These are phyloP conservation scores for Megalops atlanticus DNA, from an alignment of 2,113 vertebrate genomes.

Conservation along the genomic window DNA sequence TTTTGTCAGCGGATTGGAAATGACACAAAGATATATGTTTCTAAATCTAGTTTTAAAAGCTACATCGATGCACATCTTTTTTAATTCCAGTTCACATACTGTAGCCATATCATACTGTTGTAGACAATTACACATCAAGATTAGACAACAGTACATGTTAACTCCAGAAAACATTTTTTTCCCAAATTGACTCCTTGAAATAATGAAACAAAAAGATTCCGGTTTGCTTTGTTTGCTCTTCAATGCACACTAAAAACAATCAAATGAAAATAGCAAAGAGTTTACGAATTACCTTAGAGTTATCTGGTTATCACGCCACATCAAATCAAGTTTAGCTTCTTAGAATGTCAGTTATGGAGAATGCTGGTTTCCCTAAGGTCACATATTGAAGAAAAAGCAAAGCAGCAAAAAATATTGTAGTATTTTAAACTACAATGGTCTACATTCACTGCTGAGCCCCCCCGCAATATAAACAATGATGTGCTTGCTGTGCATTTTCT, in stretches of 20 bases:
- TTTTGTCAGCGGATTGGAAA: conserved; percentile 22
- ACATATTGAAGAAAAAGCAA: conserved; percentile 40
- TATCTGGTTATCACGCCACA: conserved; percentile 27
- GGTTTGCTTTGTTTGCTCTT: neutral
- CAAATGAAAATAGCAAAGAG: conserved; percentile 4
- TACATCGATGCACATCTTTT: neutral
- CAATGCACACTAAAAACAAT: neutral
- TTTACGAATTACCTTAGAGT: conserved; percentile 5
- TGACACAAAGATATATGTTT: conserved; percentile 7
- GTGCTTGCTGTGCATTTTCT: conserved; percentile 21
- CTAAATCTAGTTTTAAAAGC: conserved; percentile 24
- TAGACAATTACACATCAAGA: conserved; percentile 12
- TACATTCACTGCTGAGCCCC: conserved; percentile 61
- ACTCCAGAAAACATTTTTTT: conserved; percentile 6
- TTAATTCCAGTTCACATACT: neutral
- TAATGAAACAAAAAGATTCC: neutral
- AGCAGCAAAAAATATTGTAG: conserved; percentile 42
- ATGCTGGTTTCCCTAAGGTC: conserved; percentile 53
- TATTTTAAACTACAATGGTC: conserved; percentile 47
- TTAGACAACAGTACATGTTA: conserved; percentile 14
- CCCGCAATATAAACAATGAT: conserved; percentile 3
- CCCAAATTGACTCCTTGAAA: neutral
- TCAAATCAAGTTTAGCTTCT: conserved; percentile 18
- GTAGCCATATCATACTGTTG: conserved; percentile 1
- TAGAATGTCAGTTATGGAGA: conserved; percentile 37